Evolutionary conservation across 2,888 invertebrate genomes (phyloP).

Genomic region (Acrobasis repandana): DNA sequence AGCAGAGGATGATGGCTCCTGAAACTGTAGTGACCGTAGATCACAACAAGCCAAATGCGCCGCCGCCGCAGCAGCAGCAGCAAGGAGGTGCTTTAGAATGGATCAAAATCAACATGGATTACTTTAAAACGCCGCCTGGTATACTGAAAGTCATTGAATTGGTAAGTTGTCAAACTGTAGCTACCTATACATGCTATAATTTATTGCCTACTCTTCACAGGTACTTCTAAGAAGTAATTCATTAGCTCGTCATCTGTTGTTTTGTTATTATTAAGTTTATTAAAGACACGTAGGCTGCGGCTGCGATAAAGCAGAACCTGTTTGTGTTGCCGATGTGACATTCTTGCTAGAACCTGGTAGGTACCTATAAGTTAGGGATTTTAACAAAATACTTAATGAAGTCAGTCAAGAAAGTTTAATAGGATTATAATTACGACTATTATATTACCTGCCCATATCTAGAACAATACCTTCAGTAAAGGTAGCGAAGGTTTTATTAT

Average conservation of each 20-base stretch:
- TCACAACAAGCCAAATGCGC: constrained; percentile 81
- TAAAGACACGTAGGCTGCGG: constrained; percentile 24
- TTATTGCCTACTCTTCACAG: neutral
- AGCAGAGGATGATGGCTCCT: constrained; percentile 87
- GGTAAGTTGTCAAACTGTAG: constrained; percentile 80
- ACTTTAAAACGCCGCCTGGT: constrained; percentile 92
- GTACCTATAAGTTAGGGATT: neutral
- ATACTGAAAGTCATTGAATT: constrained; percentile 90
- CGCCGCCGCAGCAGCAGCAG: constrained; percentile 76
- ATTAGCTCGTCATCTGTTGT: constrained; percentile 7
- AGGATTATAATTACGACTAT: neutral
- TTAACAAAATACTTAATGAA: no score
- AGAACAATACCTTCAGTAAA: no score
- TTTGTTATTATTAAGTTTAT: constrained; percentile 5
- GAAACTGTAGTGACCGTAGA: constrained; percentile 92
- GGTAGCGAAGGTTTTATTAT: no score
- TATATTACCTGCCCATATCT: neutral
- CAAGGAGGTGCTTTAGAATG: constrained; percentile 84
- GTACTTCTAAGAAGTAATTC: neutral
- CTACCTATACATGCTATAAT: no score
- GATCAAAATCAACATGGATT: constrained; percentile 89
- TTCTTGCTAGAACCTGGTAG: constrained; percentile 15
- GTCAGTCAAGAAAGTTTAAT: neutral
- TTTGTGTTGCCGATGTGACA: constrained; percentile 27
- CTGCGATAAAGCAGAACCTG: constrained; percentile 28